A percentile compares a stretch with the other conserved stretches of the same genome.
Conservation (phyloP, 2,113 vertebrate genomes). For the Proteles cristata region DNA sequence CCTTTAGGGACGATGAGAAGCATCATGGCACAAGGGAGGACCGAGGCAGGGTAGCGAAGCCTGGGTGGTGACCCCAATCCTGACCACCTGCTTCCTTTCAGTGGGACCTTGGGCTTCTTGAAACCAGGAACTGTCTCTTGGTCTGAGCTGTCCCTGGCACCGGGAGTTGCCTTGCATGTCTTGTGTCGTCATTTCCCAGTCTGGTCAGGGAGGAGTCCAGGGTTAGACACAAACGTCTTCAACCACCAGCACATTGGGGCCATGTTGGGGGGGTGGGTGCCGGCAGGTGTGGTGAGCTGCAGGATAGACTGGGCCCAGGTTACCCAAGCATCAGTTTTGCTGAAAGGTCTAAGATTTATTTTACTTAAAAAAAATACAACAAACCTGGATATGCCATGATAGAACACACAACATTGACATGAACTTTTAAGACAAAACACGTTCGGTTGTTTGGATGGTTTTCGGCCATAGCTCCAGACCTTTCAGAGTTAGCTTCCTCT, state of each 20-base stretch:
- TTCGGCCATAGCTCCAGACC: neutral
- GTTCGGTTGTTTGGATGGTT: neutral
- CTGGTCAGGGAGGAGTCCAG: neutral
- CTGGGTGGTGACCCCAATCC: neutral
- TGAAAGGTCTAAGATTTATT: neutral
- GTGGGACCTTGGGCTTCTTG: neutral
- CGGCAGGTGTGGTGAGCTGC: no score
- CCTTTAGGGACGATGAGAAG: rapidly evolving
- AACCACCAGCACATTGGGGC: rapidly evolving
- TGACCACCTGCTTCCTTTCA: neutral
- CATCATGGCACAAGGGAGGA: rapidly evolving
- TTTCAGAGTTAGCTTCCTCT: neutral
- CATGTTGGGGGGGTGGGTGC: no score
- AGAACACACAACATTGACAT: rapidly evolving
- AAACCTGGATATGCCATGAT: neutral
- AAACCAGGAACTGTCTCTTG: neutral
- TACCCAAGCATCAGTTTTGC: neutral
- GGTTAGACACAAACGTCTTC: neutral
- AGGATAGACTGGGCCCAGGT: rapidly evolving
- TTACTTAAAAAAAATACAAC: neutral
- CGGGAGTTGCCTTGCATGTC: neutral
- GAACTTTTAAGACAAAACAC: neutral
- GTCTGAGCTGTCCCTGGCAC: no score
- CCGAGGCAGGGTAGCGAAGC: no score
- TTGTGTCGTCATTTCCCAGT: neutral